Evolutionary conservation across 2,113 vertebrate species (phyloP).

Genomic region (Charina bottae): DNA sequence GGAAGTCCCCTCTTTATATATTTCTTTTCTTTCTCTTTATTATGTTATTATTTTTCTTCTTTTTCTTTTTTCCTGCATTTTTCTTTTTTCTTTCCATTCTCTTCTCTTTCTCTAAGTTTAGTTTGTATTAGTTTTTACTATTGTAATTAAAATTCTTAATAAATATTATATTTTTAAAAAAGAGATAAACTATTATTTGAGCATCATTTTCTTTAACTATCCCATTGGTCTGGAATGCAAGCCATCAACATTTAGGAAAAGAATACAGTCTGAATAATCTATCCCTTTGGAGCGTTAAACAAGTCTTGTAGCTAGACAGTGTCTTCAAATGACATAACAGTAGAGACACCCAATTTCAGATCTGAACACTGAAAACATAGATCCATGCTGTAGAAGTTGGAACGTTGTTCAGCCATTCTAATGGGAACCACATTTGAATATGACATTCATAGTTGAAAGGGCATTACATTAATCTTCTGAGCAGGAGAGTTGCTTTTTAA

Average conservation of each 20-base stretch:
- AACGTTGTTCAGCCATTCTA: slow-evolving; percentile 70
- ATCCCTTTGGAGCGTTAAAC: slow-evolving; percentile 65
- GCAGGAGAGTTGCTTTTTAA: slow-evolving; percentile 60
- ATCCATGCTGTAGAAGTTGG: slow-evolving; percentile 62
- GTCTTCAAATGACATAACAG: slow-evolving; percentile 63
- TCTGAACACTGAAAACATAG: slow-evolving; percentile 65
- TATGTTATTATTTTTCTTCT: too few species aligned
- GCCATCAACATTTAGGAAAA: slow-evolving; percentile 24
- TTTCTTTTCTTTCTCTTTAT: too few species aligned
- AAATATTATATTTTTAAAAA: too few species aligned
- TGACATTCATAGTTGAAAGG: slow-evolving; percentile 65
- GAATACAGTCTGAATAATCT: slow-evolving; percentile 57
- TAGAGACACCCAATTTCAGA: slow-evolving; percentile 67
- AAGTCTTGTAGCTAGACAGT: slow-evolving; percentile 60
- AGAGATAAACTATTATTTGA: slow-evolving; percentile 49
- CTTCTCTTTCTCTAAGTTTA: too few species aligned
- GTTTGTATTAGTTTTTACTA: too few species aligned
- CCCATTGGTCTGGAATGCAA: slow-evolving; percentile 38
- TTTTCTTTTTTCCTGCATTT: too few species aligned
- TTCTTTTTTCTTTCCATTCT: too few species aligned
- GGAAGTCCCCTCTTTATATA: too few species aligned
- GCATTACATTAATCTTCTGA: slow-evolving; percentile 69
- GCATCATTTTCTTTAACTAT: slow-evolving; percentile 48
- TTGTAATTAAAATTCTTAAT: too few species aligned
- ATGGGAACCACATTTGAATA: slow-evolving; percentile 72